phyloP scores from a whole-genome alignment of 2,113 vertebrate species.

The Actenoides hombroni region DNA sequence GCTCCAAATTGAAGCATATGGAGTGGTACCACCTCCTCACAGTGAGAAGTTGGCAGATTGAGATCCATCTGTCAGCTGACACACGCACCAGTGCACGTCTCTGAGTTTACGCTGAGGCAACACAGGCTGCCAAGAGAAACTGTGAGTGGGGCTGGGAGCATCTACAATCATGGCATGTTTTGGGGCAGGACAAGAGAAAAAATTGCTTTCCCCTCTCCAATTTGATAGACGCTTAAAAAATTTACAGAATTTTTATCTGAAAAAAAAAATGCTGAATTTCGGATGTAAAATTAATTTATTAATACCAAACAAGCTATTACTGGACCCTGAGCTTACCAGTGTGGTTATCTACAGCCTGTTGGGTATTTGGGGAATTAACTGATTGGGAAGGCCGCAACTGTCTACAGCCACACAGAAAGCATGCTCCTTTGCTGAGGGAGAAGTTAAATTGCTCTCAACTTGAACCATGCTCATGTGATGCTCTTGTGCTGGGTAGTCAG shows the following conservation, averaged over 20 bases:
- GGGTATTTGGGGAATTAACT: background rate
- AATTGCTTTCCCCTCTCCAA: background rate
- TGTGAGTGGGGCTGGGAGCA: background rate
- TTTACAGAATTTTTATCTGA: background rate
- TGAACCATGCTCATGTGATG: background rate
- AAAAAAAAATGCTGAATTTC: background rate
- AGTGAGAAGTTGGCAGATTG: background rate
- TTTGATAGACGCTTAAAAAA: background rate
- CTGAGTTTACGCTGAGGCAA: accelerated
- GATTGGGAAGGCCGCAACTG: background rate
- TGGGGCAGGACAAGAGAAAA: background rate
- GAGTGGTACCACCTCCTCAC: background rate
- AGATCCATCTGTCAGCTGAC: constrained; percentile 48
- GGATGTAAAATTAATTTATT: background rate
- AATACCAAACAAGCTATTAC: background rate
- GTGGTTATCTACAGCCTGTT: background rate
- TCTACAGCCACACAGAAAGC: background rate
- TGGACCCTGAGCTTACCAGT: background rate
- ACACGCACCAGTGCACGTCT: background rate
- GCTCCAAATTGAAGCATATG: background rate
- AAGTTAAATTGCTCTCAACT: background rate
- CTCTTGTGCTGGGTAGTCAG: background rate
- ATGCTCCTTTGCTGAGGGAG: too few species aligned
- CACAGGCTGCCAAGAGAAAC: background rate
- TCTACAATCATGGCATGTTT: accelerated